Base-by-base conservation (phyloP, 2,113 vertebrate genomes). In the Anarrhichthys ocellatus region DNA sequence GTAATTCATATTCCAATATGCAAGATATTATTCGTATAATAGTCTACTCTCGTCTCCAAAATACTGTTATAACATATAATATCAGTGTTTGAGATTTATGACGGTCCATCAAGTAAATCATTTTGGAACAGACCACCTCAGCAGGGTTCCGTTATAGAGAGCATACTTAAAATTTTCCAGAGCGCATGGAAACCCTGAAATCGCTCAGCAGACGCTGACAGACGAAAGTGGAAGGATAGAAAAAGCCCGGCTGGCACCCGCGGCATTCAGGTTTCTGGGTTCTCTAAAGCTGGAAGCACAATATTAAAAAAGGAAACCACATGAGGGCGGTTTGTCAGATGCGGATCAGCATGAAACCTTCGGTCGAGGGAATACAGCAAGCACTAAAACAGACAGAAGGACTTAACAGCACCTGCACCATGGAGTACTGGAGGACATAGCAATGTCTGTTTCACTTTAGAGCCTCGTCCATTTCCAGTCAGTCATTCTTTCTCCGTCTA, bases 301-400 rank as follows among this genome's bases (percentile, higher is more conserved):
- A 44, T n/a, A 17, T 24, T 8, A 14, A 64, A 56, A 32, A 61
- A 63, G 8, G 38, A 52, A 78, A 66, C 50, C 58, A 76, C 66
- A 66, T 52, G 73, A 70, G 27, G 27, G 69, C 0, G 2, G 78
- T 76, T 65, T 69, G 32, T 81, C 68, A 82, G 75, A 69, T 88
- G 66, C 46, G n/a, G 29, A 76, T 70, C 56, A 66, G 52, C 72
- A 52, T 66, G 66, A 76, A 73, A 50, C 81, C 34, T 67, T 38
- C 11, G 4, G 44, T 78, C 15, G 14, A 22, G 78, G 36, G 3
- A 80, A 20, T 40, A 73, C 17, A 54, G 46, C 54, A 38, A 38
- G 29, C 6, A 40, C 2, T 7, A 8, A 74, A 29, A 67, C 27
- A 65, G 29, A 34, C 11, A 50, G 8, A 68, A 63, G 65, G 38